Conservation (phyloP, 2,113 vertebrate genomes). For the Hiodon tergisus region DNA sequence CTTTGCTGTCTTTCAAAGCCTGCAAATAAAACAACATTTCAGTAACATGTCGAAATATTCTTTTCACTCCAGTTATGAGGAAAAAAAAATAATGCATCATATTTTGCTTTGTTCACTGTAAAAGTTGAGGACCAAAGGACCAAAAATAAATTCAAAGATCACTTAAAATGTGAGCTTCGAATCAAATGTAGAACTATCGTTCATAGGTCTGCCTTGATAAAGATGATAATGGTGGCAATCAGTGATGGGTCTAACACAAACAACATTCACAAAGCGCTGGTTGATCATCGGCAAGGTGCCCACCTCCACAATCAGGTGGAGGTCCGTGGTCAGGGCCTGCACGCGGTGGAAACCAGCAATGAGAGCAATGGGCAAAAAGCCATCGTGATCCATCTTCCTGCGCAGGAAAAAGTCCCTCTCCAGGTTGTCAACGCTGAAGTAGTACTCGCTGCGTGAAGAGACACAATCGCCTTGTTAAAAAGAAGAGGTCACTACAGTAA, state of each 20-base stretch:
- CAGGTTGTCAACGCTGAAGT: slow-evolving; percentile 95
- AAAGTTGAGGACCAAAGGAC: too few species aligned
- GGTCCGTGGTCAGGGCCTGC: slow-evolving; percentile 85
- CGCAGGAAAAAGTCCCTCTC: slow-evolving; percentile 94
- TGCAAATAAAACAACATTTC: slow-evolving; percentile 37
- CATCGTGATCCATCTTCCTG: slow-evolving; percentile 89
- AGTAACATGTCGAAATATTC: not conserved
- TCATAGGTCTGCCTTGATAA: not conserved
- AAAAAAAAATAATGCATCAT: too few species aligned
- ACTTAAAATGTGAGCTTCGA: not conserved
- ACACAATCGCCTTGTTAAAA: too few species aligned
- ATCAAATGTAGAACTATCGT: not conserved
- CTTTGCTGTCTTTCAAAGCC: slow-evolving; percentile 87
- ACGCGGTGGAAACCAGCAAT: slow-evolving; percentile 91
- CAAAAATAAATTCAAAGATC: not conserved
- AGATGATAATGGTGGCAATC: not conserved
- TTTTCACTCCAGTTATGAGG: not conserved
- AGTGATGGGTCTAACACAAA: not conserved
- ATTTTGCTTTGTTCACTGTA: too few species aligned
- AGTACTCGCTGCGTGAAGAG: slow-evolving; percentile 77
- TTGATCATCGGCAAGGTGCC: slow-evolving; percentile 14
- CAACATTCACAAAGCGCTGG: not conserved
- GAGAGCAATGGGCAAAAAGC: slow-evolving; percentile 88
- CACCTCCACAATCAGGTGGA: slow-evolving; percentile 87
- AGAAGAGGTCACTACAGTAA: too few species aligned